Base-by-base conservation (phyloP, 2,888 invertebrate genomes). In the Caenorhabditis sinica region DNA sequence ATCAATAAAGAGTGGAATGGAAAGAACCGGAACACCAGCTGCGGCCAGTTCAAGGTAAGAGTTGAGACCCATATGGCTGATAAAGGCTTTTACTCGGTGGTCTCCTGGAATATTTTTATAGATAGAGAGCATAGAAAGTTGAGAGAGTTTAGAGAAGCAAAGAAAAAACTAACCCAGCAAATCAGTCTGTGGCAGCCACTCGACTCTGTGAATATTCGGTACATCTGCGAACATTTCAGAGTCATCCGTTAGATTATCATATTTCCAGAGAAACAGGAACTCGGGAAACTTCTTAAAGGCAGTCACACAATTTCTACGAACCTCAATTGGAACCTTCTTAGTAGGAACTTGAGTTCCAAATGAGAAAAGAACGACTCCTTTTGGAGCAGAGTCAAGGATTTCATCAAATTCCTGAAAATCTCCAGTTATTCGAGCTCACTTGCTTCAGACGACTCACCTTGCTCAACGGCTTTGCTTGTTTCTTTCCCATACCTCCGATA, bases 151-250 rank as follows among this genome's bases (percentile, higher is more conserved):
- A 25, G n/a, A n/a, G n/a, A n/a, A n/a, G n/a, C n/a, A n/a, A 36
- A 25, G 1, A 40, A 58, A 23, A 15, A 43, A 58, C 72, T 66
- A 23, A 80, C 83, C 65, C 17, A 83, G 28, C 6, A 85, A 36
- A 56, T 85, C 76, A 20, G 81, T 89, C 66, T 90, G 90, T 20
- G 90, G 90, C 20, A 90, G 28, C 90, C 90, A 90, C 8, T 88
- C 60, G 0, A 83, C 56, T 58, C 80, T 72, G 63, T 83, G 72
- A 11, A 90, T 69, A 82, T 90, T 90, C 8, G 86, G 56, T 30
- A 49, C 60, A 49, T 87, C 74, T 2, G 61, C 65, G 33, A 87
- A 87, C 33, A 87, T 11, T 23, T 81, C 82, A 6, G 66, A 58
- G 58, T 86, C 86, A 9, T 68, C 75, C 9, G 81, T 82, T 60